Evolutionary conservation across 2,797 vertebrate genomes (phyloP), one percentile per base, ranked within the genome.

Genomic region (Caiman crocodilus): DNA sequence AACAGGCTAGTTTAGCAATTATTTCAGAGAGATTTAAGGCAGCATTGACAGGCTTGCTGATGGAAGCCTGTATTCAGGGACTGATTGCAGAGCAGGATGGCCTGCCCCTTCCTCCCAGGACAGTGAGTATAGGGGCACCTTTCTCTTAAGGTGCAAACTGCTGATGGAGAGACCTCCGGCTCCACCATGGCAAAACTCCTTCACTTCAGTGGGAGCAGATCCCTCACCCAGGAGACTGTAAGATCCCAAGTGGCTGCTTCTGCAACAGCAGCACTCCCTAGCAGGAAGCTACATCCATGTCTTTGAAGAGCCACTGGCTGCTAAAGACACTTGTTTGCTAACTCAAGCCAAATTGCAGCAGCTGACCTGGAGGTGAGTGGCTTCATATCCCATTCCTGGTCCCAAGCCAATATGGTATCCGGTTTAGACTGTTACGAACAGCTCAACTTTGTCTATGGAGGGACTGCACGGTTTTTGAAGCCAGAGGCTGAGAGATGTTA

Each of bases 1-100:
- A 78, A 42, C 65, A 77, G 88, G 14, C 86, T 85, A 1, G 0
- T 23, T 6, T 1, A 4, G 78, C 65, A 14, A 77, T 75, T 32
- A 0, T 7, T 14, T 71, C 7, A 6, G 25, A 58, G 88, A 1
- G 80, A 57, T 87, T 57, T 69, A 30, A 67, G 0, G 0, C 23
- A 14, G 90, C 59, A 35, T 2, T 57, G 84, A 73, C 71, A 76
- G 74, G 59, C 56, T 30, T 13, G 56, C 77, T 26, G 88, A 14
- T 42, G 67, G 67, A 30, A 65, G 28, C 15, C 18, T 65, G 14
- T 17, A 30, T n/a, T 26, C 23, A 61, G 21, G 11, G 11, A 21
- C 18, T 23, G 67, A 14, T 18, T 23, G 18, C 35, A 73, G 35
- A 3, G 3, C 35, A 26, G 69, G 21, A 50, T 50, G 42, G 42